Conservation (phyloP, 64 coral and sea anemone genomes). For the Stichodactyla mertensii region DNA sequence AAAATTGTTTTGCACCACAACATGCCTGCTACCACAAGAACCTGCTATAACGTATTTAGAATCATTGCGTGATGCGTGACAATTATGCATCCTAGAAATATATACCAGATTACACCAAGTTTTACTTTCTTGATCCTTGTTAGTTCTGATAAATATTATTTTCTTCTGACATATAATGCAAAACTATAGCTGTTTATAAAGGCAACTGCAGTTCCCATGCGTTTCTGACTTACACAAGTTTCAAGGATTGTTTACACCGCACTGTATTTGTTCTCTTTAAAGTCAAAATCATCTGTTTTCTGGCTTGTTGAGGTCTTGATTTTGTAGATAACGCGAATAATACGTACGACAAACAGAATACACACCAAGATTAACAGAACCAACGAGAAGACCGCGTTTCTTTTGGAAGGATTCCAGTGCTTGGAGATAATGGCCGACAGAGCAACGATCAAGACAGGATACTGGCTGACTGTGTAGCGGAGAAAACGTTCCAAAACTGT, state of each 20-base stretch:
- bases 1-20: too few species aligned
- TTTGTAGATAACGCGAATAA: slow-evolving; percentile 26
- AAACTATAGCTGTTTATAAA: background rate
- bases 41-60: too few species aligned
- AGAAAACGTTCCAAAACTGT: slow-evolving; percentile 42
- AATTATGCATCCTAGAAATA: too few species aligned
- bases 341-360: slow-evolving; percentile 18
- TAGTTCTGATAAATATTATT: background rate
- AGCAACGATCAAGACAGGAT: slow-evolving; percentile 46
- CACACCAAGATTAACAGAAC: slow-evolving; percentile 34
- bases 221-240: background rate
- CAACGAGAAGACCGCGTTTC: slow-evolving; percentile 43
- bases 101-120: too few species aligned
- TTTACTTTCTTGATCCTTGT: too few species aligned
- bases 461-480: slow-evolving; percentile 41
- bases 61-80: too few species aligned
- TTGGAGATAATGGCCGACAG: slow-evolving; percentile 55
- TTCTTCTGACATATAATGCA: background rate
- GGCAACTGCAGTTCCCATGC: background rate
- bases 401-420: slow-evolving; percentile 37
- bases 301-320: background rate
- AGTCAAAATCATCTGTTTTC: background rate
- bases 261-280: background rate
- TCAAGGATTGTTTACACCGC: background rate
- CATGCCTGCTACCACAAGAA: too few species aligned